A percentile compares a stretch with the other conserved stretches of the same genome.
These are phyloP conservation scores for Pantala flavescens DNA, from an alignment of 1,140 invertebrate species.

Conservation along the genomic window DNA sequence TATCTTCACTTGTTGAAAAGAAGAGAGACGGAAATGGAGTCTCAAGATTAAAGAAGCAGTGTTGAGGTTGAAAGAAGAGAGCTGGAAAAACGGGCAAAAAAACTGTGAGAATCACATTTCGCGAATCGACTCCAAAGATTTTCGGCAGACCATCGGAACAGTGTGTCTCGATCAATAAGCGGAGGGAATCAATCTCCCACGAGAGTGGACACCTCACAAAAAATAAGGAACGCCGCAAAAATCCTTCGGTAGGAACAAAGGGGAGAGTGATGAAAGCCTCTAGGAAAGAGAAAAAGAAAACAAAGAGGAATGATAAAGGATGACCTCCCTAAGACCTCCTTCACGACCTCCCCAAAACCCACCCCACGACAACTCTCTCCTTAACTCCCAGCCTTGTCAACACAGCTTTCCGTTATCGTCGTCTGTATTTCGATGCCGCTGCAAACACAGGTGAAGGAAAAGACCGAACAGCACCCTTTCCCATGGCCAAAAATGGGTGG, in stretches of 20 bases:
- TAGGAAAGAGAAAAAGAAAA: background rate
- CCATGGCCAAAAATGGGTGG: too few relatives aligned
- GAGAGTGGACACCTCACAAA: too few relatives aligned
- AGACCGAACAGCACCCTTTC: background rate
- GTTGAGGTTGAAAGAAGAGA: too few relatives aligned
- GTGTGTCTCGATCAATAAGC: too few relatives aligned
- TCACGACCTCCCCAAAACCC: background rate
- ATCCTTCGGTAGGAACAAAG: background rate
- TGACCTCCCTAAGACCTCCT: constrained; percentile 7
- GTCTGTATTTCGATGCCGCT: background rate
- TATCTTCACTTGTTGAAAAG: too few relatives aligned
- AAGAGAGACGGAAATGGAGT: too few relatives aligned
- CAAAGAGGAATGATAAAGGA: background rate
- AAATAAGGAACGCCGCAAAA: background rate
- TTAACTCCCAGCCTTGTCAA: background rate
- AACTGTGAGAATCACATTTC: too few relatives aligned
- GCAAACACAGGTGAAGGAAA: constrained; percentile 8
- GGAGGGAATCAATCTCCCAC: too few relatives aligned
- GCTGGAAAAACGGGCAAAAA: too few relatives aligned
- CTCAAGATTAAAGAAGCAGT: too few relatives aligned
- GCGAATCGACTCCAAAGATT: too few relatives aligned
- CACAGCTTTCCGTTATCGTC: constrained; percentile 4
- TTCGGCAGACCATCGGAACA: too few relatives aligned
- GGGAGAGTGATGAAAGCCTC: background rate
- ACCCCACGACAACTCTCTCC: background rate